phyloP scores from a whole-genome alignment of 2,113 vertebrate genomes.

The Eclectus roratus region DNA sequence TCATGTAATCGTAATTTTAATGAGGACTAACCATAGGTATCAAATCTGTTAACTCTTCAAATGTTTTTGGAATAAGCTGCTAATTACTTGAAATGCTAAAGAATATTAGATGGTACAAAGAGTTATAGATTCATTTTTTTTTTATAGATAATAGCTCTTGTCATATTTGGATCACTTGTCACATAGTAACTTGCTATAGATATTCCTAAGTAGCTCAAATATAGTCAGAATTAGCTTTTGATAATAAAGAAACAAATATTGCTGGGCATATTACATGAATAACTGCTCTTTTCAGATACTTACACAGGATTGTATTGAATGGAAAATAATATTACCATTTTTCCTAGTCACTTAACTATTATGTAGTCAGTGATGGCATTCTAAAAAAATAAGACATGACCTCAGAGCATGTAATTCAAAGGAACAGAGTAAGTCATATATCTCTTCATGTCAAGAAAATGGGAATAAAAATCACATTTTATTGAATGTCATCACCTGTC shows the following conservation, averaged over 20 bases:
- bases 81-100: conserved; percentile 78
- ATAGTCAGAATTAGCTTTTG: conserved; percentile 21
- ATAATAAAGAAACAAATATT: conserved; percentile 35
- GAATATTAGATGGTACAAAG: conserved; percentile 73
- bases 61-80: conserved; percentile 78
- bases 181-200: conserved; percentile 30
- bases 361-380: conserved; percentile 18
- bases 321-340: conserved; percentile 41
- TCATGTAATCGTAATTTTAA: conserved; percentile 82
- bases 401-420: conserved; percentile 60
- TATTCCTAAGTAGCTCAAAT: not conserved
- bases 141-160: conserved; percentile 30
- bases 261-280: not conserved
- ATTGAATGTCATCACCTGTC: conserved; percentile 69
- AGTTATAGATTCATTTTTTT: conserved; percentile 45
- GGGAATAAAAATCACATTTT: conserved; percentile 68
- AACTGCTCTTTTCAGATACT: conserved; percentile 4
- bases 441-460: conserved; percentile 53
- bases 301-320: not conserved
- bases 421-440: conserved; percentile 50
- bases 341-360: conserved; percentile 37
- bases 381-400: conserved; percentile 5
- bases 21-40: conserved; percentile 82
- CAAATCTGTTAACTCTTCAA: conserved; percentile 78
- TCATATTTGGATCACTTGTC: conserved; percentile 23